A percentile compares a stretch with the other conserved stretches of the same genome.
Evolutionary conservation across 37 sponge, comb jelly and placozoan genomes (phyloP).

Genomic region (Crambe crambe): DNA sequence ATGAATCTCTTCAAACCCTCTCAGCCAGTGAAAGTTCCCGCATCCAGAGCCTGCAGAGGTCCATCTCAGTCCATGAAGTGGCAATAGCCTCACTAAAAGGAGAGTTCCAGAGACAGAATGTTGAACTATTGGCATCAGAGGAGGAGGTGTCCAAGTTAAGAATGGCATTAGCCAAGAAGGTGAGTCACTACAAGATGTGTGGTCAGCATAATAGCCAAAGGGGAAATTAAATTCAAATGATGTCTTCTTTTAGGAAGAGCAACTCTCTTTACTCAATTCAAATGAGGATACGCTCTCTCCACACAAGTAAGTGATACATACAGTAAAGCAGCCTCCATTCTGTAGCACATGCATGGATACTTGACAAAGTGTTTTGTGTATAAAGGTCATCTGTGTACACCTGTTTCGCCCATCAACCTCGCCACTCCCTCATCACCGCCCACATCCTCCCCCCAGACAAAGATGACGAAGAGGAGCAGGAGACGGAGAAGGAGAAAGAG

Average conservation of each 20-base stretch:
- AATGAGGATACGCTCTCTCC: neutral
- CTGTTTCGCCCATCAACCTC: neutral
- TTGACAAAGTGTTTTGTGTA: neutral
- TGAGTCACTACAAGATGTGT: neutral
- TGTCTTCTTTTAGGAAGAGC: conserved; percentile 12
- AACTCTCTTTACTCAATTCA: neutral
- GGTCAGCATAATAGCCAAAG: neutral
- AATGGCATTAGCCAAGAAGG: conserved; percentile 20
- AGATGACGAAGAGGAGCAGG: conserved; percentile 1
- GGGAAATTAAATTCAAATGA: neutral
- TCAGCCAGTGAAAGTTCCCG: neutral
- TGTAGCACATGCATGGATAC: neutral
- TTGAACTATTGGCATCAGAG: conserved; percentile 16
- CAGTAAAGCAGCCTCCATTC: neutral
- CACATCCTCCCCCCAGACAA: neutral
- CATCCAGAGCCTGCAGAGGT: conserved; percentile 13
- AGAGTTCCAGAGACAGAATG: conserved; percentile 19
- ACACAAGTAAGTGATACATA: neutral
- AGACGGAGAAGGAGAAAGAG: neutral
- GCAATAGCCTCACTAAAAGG: conserved; percentile 13
- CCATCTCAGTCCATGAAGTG: conserved; percentile 24
- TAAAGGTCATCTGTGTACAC: conserved; percentile 4
- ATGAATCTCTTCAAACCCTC: neutral
- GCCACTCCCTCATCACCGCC: conserved; percentile 21
- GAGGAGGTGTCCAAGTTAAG: conserved; percentile 26